Percentiles rank a stretch among this genome's conserved stretches.
phyloP scores from a whole-genome alignment of 1,140 invertebrate species.

The Lasioglossum baleicum region DNA sequence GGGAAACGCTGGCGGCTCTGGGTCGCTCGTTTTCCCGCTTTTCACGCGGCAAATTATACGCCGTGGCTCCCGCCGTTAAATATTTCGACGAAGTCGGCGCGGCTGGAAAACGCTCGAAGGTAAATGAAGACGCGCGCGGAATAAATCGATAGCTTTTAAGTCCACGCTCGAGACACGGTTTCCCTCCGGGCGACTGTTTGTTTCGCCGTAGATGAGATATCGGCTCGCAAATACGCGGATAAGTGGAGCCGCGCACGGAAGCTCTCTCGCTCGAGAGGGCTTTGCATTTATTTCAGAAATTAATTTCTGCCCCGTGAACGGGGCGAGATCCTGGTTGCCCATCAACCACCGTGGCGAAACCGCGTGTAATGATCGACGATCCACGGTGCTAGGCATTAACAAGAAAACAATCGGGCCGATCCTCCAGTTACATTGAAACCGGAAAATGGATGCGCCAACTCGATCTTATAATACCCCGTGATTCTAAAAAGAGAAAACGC shows the following conservation, averaged over 20 bases:
- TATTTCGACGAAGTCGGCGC: background rate
- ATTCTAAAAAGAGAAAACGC: too few relatives aligned
- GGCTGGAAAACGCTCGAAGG: background rate
- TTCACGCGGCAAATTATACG: background rate
- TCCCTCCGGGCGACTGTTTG: background rate
- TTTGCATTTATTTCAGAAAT: constrained; percentile 2
- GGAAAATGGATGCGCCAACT: too few relatives aligned
- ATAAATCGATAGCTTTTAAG: constrained; percentile 9
- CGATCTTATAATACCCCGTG: too few relatives aligned
- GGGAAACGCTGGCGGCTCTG: constrained; percentile 17
- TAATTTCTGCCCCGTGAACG: background rate
- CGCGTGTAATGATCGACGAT: background rate
- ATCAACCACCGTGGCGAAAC: background rate
- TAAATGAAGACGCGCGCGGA: background rate
- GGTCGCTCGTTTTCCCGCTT: constrained; percentile 9
- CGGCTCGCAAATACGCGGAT: background rate
- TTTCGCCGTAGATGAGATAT: background rate
- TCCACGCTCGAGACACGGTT: background rate
- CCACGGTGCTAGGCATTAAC: background rate
- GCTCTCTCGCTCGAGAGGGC: background rate
- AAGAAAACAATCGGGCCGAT: background rate
- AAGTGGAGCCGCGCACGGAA: background rate
- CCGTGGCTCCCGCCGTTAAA: background rate
- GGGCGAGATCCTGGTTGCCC: background rate
- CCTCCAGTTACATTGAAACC: too few relatives aligned